Percentiles rank a stretch among this genome's conserved stretches.
These are phyloP conservation scores for Theonella swinhoei DNA, from an alignment of 37 sponge, comb jelly and placozoan species.

Conservation along the genomic window DNA sequence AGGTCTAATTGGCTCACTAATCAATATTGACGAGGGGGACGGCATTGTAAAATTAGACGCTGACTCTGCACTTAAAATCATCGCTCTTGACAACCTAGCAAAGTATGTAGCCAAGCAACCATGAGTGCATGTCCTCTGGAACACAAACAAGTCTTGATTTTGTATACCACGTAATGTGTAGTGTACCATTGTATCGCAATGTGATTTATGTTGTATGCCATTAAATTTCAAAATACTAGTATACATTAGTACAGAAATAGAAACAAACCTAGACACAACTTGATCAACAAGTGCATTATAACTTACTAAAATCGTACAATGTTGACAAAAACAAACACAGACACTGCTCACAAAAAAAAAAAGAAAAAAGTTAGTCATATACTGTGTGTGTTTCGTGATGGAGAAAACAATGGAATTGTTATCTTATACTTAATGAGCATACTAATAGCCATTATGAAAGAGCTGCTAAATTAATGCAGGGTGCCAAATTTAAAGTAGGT, in stretches of 20 bases:
- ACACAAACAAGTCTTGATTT: no score
- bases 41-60: slow-evolving; percentile 89
- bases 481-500: slow-evolving; percentile 34
- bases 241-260: no score
- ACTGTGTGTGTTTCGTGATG: neutral
- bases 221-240: no score
- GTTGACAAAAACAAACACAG: neutral
- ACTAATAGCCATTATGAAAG: neutral
- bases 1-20: slow-evolving; percentile 76
- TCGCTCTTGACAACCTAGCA: slow-evolving; percentile 77
- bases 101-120: slow-evolving; percentile 54
- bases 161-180: no score
- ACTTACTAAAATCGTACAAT: neutral
- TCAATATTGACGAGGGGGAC: slow-evolving; percentile 94
- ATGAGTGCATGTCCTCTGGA: no score
- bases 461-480: neutral
- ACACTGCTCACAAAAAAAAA: neutral
- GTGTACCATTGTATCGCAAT: no score
- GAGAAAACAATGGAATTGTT: neutral
- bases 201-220: no score
- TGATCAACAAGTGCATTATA: neutral
- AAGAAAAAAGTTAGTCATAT: neutral
- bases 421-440: neutral
- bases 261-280: neutral
- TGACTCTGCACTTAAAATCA: slow-evolving; percentile 78